Evolutionary conservation across 2,888 invertebrate genomes (phyloP), one percentile per base, ranked within the genome.

Genomic region (Philaethria dido): DNA sequence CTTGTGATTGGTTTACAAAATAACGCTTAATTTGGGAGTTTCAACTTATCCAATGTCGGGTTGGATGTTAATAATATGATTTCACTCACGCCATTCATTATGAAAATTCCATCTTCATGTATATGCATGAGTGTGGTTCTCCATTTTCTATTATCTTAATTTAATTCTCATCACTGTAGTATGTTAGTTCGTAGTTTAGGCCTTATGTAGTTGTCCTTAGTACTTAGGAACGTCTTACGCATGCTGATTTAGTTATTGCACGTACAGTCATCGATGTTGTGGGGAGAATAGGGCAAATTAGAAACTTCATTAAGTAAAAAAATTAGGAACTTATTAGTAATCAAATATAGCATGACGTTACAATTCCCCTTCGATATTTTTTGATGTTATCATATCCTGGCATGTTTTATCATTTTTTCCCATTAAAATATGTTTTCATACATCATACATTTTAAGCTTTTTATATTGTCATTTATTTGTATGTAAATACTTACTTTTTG

Each of bases 81-180:
- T 63, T 73, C 76, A 77, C 79, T 76, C 80, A 72, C 72, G 50
- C 57, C 62, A 68, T 68, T 70, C 64, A 72, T 69, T 69, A 69
- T 36, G 22, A 42, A 22, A 57, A n/a, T 52, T 39, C 68, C 68
- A 67, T 70, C 64, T 80, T 82, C 84, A 88, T 87, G 83, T 88
- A 85, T 83, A 83, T 92, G 92, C 92, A 92, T 91, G 92, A 92
- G 92, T 92, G 92, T 92, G 92, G 92, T 92, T 92, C 78, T 80
- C 81, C 79, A 73, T 75, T 73, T 76, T 73, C 64, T 62, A 18
- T 44, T 57, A 20, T 66, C 55, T 64, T 39, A 45, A 50, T 57
- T 62, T 18, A 68, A 68, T 70, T 66, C 61, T 74, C 80, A 81
- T 83, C 76, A 77, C 78, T 82, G 82, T 83, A 82, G 75, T 64